These are phyloP conservation scores for Patella pellucida DNA, from an alignment of 2,888 invertebrate species.

Conservation along the genomic window DNA sequence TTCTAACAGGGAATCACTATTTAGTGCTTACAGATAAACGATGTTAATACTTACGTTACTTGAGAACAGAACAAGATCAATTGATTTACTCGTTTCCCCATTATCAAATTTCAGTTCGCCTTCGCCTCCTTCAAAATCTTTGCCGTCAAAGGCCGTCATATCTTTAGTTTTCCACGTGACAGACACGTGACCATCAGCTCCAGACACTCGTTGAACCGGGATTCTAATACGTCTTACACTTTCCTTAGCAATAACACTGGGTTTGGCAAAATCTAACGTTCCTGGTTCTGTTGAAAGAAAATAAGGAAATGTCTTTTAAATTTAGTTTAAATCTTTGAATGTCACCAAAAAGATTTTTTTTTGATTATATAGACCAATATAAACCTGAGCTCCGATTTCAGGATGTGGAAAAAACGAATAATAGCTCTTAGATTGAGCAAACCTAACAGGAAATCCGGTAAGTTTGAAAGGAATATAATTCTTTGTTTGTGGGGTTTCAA, in stretches of 20 bases:
- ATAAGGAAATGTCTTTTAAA: neutral
- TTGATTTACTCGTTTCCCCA: conserved; percentile 72
- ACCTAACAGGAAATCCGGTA: no score
- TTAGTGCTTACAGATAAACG: neutral
- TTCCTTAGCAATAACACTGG: conserved; percentile 75
- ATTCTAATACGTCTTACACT: conserved; percentile 73
- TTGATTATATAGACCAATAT: neutral
- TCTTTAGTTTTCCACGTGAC: conserved; percentile 76
- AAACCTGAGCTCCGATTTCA: neutral
- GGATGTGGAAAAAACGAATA: neutral
- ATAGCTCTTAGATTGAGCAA: neutral
- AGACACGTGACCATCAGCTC: conserved; percentile 75
- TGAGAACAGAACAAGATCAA: conserved; percentile 75
- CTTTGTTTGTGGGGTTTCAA: no score
- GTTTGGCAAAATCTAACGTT: conserved; percentile 74
- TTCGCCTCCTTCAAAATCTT: conserved; percentile 75
- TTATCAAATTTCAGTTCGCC: conserved; percentile 72
- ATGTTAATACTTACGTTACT: conserved; percentile 68
- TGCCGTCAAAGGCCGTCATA: conserved; percentile 74
- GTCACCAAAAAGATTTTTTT: neutral
- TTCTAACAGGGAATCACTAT: neutral
- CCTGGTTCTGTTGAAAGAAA: conserved; percentile 74
- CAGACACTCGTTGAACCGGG: conserved; percentile 73
- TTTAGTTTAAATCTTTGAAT: no score
- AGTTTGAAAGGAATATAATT: no score